phyloP scores from a whole-genome alignment of 1,140 invertebrate genomes.

The Trialeurodes vaporariorum region DNA sequence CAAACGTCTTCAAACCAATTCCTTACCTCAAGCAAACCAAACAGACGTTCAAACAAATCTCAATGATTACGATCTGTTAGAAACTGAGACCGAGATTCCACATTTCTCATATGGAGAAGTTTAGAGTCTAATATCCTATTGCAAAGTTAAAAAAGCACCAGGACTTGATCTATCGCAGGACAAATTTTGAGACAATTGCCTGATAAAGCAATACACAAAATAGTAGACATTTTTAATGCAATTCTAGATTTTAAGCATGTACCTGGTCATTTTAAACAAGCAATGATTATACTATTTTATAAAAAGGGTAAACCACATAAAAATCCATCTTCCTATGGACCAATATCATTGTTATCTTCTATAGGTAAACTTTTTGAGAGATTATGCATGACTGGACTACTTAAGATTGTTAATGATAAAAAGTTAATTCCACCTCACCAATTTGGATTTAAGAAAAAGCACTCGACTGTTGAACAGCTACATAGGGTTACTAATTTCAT shows the following conservation, averaged over 20 bases:
- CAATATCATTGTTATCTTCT: slow-evolving; percentile 27
- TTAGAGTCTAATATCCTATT: no score
- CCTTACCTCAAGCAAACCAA: no score
- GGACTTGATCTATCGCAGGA: background rate
- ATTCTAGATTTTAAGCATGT: background rate
- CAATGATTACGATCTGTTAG: no score
- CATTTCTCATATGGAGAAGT: no score
- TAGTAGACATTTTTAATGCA: background rate
- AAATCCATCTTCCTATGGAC: slow-evolving; percentile 22
- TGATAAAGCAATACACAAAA: background rate
- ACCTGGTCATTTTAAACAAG: slow-evolving; percentile 18
- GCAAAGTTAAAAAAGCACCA: background rate
- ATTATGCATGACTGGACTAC: slow-evolving; percentile 18
- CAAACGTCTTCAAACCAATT: no score
- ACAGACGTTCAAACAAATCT: no score
- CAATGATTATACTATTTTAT: slow-evolving; percentile 29
- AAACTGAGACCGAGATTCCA: no score
- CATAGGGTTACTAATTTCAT: slow-evolving; percentile 11
- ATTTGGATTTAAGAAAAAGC: slow-evolving; percentile 4
- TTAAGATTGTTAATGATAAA: slow-evolving; percentile 2
- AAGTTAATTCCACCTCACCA: slow-evolving; percentile 15
- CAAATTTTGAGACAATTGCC: background rate
- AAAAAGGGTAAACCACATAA: slow-evolving; percentile 24
- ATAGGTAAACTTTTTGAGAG: slow-evolving; percentile 23
- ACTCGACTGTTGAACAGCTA: slow-evolving; percentile 10